A percentile compares a stretch with the other conserved stretches of the same genome.
Evolutionary conservation across 2,888 invertebrate genomes (phyloP).

Genomic region (Patella caerulea): DNA sequence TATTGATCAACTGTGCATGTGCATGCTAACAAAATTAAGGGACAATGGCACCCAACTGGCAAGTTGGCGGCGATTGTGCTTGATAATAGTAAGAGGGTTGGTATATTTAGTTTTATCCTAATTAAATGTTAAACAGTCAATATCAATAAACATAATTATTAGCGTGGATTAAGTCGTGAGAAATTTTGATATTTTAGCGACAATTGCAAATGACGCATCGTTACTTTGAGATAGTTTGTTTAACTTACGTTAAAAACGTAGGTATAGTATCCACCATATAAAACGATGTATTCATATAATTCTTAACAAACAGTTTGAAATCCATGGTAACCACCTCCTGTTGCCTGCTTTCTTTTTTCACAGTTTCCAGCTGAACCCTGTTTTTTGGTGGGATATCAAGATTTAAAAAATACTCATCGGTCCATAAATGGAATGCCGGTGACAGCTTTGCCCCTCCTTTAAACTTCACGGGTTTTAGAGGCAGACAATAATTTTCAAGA

Average conservation of each 20-base stretch:
- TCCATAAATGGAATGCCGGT: conserved; percentile 61
- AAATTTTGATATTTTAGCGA: no score
- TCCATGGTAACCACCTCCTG: conserved; percentile 51
- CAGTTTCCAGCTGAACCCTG: conserved; percentile 60
- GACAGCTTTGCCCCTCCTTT: conserved; percentile 57
- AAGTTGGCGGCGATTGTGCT: no score
- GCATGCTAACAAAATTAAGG: no score
- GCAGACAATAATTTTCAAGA: conserved; percentile 55
- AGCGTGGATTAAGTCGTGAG: no score
- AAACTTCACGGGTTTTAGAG: conserved; percentile 61
- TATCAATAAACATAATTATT: no score
- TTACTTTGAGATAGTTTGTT: no score
- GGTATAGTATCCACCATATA: conserved; percentile 69
- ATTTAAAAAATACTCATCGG: conserved; percentile 65
- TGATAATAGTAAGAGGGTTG: no score
- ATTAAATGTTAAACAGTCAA: no score
- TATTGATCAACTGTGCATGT: no score
- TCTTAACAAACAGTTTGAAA: conserved; percentile 62
- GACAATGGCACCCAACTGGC: no score
- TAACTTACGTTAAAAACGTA: conserved; percentile 38
- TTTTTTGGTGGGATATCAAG: conserved; percentile 44
- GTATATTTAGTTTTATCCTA: no score
- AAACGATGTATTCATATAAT: conserved; percentile 59
- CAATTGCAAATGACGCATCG: no score
- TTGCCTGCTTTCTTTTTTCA: conserved; percentile 65